These are phyloP conservation scores for Phrynosoma platyrhinos DNA, from an alignment of 2,113 vertebrate genomes.

Conservation along the genomic window DNA sequence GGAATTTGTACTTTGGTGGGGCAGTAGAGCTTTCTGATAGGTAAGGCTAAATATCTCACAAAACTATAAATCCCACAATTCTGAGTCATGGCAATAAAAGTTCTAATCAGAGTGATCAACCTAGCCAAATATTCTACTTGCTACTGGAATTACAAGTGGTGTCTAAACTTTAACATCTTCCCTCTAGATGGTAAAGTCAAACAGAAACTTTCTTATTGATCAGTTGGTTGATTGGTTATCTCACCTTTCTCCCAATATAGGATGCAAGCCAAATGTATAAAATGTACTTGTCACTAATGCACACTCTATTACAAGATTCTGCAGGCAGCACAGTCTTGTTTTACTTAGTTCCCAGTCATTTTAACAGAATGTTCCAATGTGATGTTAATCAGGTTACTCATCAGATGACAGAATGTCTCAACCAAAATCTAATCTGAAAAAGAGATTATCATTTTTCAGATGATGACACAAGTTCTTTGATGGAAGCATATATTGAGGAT, in stretches of 20 bases:
- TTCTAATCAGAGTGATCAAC: no score
- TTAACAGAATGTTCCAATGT: not conserved
- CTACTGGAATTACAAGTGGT: no score
- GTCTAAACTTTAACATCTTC: not conserved
- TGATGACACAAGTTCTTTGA: not conserved
- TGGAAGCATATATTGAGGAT: not conserved
- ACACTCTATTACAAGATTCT: not conserved
- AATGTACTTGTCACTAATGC: not conserved
- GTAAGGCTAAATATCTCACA: no score
- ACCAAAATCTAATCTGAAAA: not conserved
- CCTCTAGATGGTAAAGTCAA: not conserved
- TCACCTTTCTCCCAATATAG: no score
- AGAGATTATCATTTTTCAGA: not conserved
- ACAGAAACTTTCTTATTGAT: not conserved
- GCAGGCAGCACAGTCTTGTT: not conserved
- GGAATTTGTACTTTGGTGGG: no score
- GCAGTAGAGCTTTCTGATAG: no score
- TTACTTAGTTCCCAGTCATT: not conserved
- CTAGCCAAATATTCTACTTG: no score
- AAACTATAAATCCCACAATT: no score
- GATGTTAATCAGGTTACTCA: slow-evolving; percentile 4
- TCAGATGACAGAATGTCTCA: not conserved
- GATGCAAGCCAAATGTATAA: not conserved
- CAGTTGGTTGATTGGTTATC: no score
- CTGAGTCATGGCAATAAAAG: no score